Percentiles rank a stretch among this genome's conserved stretches.
phyloP scores from a whole-genome alignment of 2,888 invertebrate genomes.

The Chymomyza amoena region DNA sequence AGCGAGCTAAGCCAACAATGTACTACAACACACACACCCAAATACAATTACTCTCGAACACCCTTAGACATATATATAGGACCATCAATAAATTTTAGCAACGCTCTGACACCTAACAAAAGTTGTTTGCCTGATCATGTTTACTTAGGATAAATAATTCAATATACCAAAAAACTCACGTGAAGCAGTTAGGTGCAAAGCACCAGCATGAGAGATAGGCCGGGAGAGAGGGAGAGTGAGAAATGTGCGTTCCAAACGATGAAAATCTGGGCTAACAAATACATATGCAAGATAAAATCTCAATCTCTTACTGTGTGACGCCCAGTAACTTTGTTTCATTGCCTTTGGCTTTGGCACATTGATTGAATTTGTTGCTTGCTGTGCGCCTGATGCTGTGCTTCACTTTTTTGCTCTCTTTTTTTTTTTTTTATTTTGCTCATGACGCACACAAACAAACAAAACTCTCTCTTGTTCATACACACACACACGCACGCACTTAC shows the following conservation, averaged over 20 bases:
- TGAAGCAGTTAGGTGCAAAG: not conserved
- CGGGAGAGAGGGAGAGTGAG: not conserved
- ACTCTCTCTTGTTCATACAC: not conserved
- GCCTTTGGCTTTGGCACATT: constrained; percentile 30
- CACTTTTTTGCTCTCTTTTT: constrained; percentile 5
- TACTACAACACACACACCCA: not conserved
- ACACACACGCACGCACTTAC: not conserved
- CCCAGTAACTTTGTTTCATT: not conserved
- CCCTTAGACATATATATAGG: not conserved
- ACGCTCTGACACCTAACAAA: not conserved
- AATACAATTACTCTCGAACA: not conserved
- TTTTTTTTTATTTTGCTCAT: constrained; percentile 20
- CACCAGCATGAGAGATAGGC: too few species aligned
- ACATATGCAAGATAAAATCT: not conserved
- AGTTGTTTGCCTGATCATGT: constrained; percentile 49
- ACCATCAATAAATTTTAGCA: not conserved
- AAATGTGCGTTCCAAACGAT: not conserved
- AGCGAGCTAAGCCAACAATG: not conserved
- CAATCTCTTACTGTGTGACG: not conserved
- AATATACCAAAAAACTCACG: constrained; percentile 43
- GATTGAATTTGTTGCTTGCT: constrained; percentile 60
- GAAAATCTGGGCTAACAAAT: not conserved
- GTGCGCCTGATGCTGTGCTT: constrained; percentile 2
- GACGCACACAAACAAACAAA: not conserved
- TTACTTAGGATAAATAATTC: constrained; percentile 72